Percentiles rank a stretch among this genome's conserved stretches.
phyloP scores from a whole-genome alignment of 2,888 invertebrate genomes.

The Hanleya hanleyi region DNA sequence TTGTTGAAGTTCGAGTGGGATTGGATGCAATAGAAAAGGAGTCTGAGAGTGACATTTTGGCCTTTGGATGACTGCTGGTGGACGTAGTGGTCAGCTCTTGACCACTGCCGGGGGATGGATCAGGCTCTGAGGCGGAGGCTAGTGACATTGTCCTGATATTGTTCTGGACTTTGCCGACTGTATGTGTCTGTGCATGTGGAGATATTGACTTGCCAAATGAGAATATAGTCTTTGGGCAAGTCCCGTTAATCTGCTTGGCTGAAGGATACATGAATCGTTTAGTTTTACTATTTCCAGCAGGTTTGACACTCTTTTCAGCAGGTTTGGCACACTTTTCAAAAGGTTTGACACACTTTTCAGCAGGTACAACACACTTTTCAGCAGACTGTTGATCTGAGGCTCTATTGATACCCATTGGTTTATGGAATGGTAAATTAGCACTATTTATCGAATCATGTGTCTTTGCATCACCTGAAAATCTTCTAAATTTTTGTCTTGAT shows the following conservation, averaged over 20 bases:
- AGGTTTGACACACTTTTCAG: not conserved
- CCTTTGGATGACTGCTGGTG: too few species aligned
- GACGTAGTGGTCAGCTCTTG: too few species aligned
- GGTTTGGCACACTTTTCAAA: not conserved
- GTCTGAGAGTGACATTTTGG: too few species aligned
- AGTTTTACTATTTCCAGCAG: constrained; percentile 1
- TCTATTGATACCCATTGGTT: not conserved
- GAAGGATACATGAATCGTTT: constrained; percentile 52
- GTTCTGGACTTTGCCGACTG: too few species aligned
- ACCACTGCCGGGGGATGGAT: too few species aligned
- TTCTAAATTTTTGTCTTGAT: not conserved
- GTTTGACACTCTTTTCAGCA: not conserved
- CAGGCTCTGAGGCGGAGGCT: too few species aligned
- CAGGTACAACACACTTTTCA: not conserved
- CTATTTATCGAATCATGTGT: not conserved
- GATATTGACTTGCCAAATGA: too few species aligned
- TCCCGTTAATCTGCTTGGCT: constrained; percentile 37
- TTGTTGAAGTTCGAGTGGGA: too few species aligned
- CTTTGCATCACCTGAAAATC: not conserved
- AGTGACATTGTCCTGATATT: too few species aligned
- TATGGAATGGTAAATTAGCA: not conserved
- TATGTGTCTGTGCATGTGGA: too few species aligned
- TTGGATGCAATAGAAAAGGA: too few species aligned
- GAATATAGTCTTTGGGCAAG: constrained; percentile 43
- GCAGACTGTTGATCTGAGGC: not conserved